A percentile compares a stretch with the other conserved stretches of the same genome.
Conservation (phyloP, 2,888 invertebrate genomes). For the Pandemis corylana region DNA sequence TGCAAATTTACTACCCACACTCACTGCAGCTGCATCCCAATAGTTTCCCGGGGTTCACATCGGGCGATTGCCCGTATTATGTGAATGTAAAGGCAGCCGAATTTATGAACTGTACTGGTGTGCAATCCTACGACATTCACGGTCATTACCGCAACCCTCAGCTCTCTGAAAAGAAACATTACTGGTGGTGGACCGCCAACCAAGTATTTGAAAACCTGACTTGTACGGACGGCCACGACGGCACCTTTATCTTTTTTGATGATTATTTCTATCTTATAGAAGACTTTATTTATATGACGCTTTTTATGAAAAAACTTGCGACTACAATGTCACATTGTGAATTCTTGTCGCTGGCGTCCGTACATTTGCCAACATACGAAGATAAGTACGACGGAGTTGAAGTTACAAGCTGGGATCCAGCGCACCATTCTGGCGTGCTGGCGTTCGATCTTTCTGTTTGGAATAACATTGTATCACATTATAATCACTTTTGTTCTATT, state of each 20-base stretch:
- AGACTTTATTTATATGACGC: conserved; percentile 64
- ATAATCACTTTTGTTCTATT: conserved; percentile 61
- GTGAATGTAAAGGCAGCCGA: conserved; percentile 50
- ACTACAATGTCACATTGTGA: conserved; percentile 55
- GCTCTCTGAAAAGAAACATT: conserved; percentile 59
- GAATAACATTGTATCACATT: conserved; percentile 64
- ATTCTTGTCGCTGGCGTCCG: conserved; percentile 57
- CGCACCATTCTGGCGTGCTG: conserved; percentile 56
- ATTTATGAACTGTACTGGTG: conserved; percentile 56
- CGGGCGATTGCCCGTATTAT: conserved; percentile 54
- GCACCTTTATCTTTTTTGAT: conserved; percentile 60
- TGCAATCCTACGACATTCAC: conserved; percentile 55
- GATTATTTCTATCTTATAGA: conserved; percentile 58
- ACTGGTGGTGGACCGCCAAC: conserved; percentile 74
- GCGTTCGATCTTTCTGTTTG: conserved; percentile 60
- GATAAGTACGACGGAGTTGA: conserved; percentile 50
- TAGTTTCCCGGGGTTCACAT: conserved; percentile 57
- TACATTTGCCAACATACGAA: conserved; percentile 38
- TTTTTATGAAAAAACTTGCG: conserved; percentile 59
- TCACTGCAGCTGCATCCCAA: conserved; percentile 59
- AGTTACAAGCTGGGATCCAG: conserved; percentile 58
- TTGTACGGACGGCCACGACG: conserved; percentile 50
- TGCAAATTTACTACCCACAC: conserved; percentile 68
- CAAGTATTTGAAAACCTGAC: conserved; percentile 61
- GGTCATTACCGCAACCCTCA: conserved; percentile 58